Percentiles rank a stretch among this genome's conserved stretches.
Conservation (phyloP, 2,797 vertebrate genomes). For the Prionace glauca region DNA sequence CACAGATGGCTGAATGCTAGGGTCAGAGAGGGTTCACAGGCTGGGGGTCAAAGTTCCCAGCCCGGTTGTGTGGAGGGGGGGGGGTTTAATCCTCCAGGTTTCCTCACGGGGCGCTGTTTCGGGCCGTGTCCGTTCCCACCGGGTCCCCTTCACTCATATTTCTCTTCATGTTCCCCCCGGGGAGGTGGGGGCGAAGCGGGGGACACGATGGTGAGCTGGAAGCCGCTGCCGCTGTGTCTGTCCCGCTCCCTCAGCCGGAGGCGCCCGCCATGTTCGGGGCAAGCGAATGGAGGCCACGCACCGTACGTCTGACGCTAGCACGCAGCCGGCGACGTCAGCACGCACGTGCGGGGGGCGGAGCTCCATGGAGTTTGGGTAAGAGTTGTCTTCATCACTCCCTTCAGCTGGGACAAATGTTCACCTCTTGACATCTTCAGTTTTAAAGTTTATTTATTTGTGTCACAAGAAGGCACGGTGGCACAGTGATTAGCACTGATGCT, state of each 20-base stretch:
- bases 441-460: too few relatives aligned
- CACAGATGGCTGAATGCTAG: too few relatives aligned
- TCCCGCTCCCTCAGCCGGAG: not conserved
- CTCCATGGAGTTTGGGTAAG: too few relatives aligned
- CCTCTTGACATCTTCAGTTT: too few relatives aligned
- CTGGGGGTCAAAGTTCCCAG: not conserved
- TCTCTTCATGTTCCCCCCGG: not conserved
- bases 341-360: not conserved
- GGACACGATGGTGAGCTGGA: not conserved
- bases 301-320: not conserved
- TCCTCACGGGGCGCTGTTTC: slow-evolving; percentile 10
- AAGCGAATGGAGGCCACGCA: not conserved
- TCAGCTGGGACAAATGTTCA: too few relatives aligned
- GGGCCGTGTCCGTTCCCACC: slow-evolving; percentile 16
- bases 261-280: slow-evolving; percentile 25
- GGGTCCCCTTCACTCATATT: slow-evolving; percentile 16
- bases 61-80: not conserved
- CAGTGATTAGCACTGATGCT: too few relatives aligned
- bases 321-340: not conserved
- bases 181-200: not conserved
- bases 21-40: not conserved
- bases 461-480: too few relatives aligned
- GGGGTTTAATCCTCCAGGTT: not conserved
- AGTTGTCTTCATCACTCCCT: too few relatives aligned
- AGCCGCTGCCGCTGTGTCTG: not conserved